Evolutionary conservation across 2,888 invertebrate species (phyloP), one percentile per base, ranked within the genome.

Genomic region (Kryphioiulus occultus): DNA sequence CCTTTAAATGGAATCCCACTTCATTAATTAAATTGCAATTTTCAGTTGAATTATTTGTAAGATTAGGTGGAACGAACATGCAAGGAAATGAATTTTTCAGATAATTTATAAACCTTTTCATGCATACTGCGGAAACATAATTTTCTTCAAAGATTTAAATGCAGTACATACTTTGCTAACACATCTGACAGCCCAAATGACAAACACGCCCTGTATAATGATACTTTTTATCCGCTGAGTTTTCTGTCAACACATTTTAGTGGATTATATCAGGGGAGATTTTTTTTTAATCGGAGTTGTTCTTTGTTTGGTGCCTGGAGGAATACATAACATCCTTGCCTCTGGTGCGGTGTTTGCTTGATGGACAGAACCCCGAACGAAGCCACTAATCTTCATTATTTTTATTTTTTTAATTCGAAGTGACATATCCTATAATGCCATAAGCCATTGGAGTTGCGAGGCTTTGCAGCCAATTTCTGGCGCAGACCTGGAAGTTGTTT

Each of bases 381-480:
- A 68, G 59, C 59, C 59, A 68, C 59, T 68, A 68, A 68, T 68
- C 59, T 68, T 68, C 59, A 68, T 68, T 68, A 68, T 68, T 68
- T 68, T 68, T 68, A 68, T 68, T 68, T 68, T 68, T 68, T 68
- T 68, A 68, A 68, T 68, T 68, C 59, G 22, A 68, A 68, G 22
- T 68, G 59, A 68, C 59, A 68, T 68, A 26, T 68, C 59, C 59
- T 22, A 22, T 68, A 68, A 68, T 68, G 22, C 7, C 22, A 26
- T 68, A 68, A 68, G 59, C 59, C 59, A 68, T 68, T 22, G 9
- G 59, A 68, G 22, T 68, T 9, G 22, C 59, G 59, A 68, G 59
- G n/a, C 22, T 68, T 68, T 68, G 59, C 22, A 68, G 59, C 59
- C 59, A 68, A 68, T 68, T 68, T 68, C 59, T 68, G 22, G 9